These are phyloP conservation scores for Vombatus ursinus DNA, from an alignment of 2,113 vertebrate species.

Conservation along the genomic window DNA sequence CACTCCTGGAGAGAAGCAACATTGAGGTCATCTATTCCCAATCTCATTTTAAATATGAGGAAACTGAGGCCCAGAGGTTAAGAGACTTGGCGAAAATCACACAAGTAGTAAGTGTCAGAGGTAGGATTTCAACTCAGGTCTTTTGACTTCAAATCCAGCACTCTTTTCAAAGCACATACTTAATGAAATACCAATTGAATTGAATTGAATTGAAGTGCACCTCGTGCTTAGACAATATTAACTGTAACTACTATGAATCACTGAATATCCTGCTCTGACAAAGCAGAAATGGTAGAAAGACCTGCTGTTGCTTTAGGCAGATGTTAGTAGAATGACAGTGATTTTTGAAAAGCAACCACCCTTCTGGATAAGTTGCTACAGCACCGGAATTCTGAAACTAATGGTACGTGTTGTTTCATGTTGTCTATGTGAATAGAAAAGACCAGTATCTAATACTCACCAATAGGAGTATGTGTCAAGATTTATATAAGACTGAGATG, in stretches of 20 bases:
- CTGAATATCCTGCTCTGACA: slow-evolving; percentile 7
- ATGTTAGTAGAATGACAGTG: slow-evolving; percentile 14
- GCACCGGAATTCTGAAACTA: slow-evolving; percentile 30
- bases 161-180: neutral
- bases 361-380: slow-evolving; percentile 52
- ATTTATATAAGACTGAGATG: slow-evolving; percentile 44
- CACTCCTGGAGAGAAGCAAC: neutral
- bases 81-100: neutral
- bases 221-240: neutral
- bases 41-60: neutral
- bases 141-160: neutral
- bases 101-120: neutral
- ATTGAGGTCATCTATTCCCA: neutral
- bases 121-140: neutral
- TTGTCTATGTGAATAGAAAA: slow-evolving; percentile 41
- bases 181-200: neutral
- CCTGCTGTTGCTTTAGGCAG: slow-evolving; percentile 23
- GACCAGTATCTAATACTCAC: slow-evolving; percentile 22
- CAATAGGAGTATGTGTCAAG: slow-evolving; percentile 50
- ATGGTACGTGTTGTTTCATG: slow-evolving; percentile 60
- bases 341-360: slow-evolving; percentile 20
- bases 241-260: slow-evolving; percentile 15
- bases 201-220: neutral
- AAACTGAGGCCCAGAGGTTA: neutral
- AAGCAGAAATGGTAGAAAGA: slow-evolving; percentile 25